Conservation (phyloP, 2,888 invertebrate species). For the Polydesmus complanatus region DNA sequence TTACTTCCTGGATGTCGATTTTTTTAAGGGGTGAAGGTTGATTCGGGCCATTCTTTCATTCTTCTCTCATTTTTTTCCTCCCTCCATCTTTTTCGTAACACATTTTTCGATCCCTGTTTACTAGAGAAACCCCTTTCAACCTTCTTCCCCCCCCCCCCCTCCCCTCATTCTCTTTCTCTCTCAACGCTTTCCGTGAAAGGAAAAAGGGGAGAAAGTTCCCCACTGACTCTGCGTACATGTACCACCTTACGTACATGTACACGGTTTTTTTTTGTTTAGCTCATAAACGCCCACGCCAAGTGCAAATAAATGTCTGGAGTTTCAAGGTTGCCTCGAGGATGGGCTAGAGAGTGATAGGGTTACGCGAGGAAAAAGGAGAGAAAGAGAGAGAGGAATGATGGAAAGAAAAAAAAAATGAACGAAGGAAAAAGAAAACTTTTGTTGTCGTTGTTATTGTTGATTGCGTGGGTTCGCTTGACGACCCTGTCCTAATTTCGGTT, state of each 20-base stretch:
- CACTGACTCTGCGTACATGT: too few species aligned
- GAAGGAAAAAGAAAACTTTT: not conserved
- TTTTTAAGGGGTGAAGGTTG: not conserved
- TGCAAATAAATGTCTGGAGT: not conserved
- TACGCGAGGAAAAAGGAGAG: not conserved
- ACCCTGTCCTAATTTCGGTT: not conserved
- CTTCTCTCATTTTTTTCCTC: not conserved
- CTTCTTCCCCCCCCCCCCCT: too few species aligned
- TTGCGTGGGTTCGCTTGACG: not conserved
- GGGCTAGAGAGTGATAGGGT: too few species aligned
- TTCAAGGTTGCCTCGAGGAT: not conserved
- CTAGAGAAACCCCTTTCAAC: too few species aligned
- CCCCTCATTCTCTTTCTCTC: too few species aligned
- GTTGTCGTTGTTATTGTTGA: not conserved
- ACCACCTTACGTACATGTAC: too few species aligned
- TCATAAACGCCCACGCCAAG: not conserved
- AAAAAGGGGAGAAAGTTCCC: too few species aligned
- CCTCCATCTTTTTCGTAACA: not conserved
- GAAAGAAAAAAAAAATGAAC: not conserved
- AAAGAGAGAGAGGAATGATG: not conserved
- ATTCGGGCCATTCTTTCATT: not conserved
- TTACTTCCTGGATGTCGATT: not conserved
- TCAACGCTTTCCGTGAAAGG: too few species aligned
- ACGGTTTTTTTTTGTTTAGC: too few species aligned
- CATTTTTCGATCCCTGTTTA: too few species aligned